phyloP scores from a whole-genome alignment of 2,113 vertebrate genomes.

The Myiopsitta monachus region DNA sequence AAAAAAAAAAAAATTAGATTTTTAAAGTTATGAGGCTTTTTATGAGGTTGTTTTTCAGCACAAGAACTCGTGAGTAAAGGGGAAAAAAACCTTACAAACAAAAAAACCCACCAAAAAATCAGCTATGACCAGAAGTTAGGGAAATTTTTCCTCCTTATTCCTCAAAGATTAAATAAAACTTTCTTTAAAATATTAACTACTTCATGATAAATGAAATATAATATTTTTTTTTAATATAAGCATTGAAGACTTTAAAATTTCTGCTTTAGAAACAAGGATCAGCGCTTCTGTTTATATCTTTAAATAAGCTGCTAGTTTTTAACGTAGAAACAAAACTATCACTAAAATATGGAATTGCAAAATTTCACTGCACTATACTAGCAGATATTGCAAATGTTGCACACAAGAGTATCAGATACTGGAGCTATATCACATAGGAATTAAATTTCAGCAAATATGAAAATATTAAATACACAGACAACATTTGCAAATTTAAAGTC shows the following conservation, averaged over 20 bases:
- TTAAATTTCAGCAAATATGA: too few species aligned
- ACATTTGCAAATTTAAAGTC: too few species aligned
- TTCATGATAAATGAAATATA: not conserved
- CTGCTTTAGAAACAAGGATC: not conserved
- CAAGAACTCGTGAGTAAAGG: not conserved
- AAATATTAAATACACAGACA: too few species aligned
- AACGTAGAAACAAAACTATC: too few species aligned
- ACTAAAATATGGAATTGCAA: too few species aligned
- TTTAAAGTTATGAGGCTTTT: not conserved
- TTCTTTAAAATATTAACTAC: not conserved
- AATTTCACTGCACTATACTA: too few species aligned
- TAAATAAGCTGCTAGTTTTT: not conserved
- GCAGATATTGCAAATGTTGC: too few species aligned
- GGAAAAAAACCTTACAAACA: not conserved
- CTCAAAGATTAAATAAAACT: not conserved
- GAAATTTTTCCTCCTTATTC: not conserved
- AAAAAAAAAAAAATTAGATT: not conserved
- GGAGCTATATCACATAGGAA: too few species aligned
- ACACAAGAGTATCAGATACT: too few species aligned
- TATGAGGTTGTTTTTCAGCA: not conserved
- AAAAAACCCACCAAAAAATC: not conserved
- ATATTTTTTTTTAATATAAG: not conserved
- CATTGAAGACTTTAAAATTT: not conserved
- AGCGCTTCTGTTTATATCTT: not conserved
- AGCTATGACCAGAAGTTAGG: not conserved